phyloP scores from a whole-genome alignment of 2,113 vertebrate species.

The Tinamus guttatus region DNA sequence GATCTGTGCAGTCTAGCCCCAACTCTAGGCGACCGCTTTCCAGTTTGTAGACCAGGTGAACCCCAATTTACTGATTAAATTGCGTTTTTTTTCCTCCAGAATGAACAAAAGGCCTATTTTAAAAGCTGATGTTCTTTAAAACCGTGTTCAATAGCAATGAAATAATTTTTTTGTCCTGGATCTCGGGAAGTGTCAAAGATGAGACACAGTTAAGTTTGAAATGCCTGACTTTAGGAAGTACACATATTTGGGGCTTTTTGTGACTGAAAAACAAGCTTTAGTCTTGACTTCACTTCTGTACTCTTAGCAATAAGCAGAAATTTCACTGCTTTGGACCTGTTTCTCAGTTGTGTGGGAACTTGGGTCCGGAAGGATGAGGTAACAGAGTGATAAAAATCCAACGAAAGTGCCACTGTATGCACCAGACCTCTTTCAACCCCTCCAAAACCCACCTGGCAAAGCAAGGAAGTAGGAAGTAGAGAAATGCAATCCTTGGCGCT shows the following conservation, averaged over 20 bases:
- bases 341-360: background rate
- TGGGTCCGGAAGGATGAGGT: background rate
- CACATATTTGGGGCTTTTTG: fast-evolving
- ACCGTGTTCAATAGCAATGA: fast-evolving
- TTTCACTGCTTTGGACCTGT: background rate
- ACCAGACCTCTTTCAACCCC: background rate
- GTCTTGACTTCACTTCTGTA: background rate
- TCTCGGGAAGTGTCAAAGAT: background rate
- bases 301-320: background rate
- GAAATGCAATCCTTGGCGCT: background rate
- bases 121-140: background rate
- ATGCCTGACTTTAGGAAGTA: background rate
- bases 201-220: background rate
- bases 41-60: background rate
- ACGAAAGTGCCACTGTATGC: background rate
- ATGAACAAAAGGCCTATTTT: background rate
- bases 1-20: background rate
- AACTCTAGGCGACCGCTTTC: background rate
- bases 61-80: background rate
- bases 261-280: background rate
- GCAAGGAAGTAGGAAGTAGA: background rate
- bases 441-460: background rate
- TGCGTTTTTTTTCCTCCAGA: background rate
- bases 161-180: background rate
- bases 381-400: background rate